Conservation (phyloP, 1,140 invertebrate genomes). For the Lithobius niger region DNA sequence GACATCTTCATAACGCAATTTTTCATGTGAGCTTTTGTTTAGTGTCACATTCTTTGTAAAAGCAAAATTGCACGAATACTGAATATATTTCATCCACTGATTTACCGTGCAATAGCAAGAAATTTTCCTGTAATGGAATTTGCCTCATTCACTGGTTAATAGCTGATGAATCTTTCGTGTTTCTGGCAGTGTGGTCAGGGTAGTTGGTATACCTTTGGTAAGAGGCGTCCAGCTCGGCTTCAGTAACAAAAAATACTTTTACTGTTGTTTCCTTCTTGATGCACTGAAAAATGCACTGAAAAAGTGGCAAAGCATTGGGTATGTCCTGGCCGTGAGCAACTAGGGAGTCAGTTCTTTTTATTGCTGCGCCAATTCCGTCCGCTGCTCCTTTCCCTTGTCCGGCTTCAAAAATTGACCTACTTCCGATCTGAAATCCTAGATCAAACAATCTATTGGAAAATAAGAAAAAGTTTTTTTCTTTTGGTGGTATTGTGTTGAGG, state of each 20-base stretch:
- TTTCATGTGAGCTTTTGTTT: background rate
- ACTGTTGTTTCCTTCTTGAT: background rate
- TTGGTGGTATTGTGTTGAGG: background rate
- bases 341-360: background rate
- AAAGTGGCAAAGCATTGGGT: background rate
- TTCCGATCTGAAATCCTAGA: background rate
- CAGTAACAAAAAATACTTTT: background rate
- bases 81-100: background rate
- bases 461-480: background rate
- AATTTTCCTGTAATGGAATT: background rate
- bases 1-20: background rate
- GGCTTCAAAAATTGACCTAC: background rate
- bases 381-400: background rate
- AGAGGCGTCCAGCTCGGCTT: background rate
- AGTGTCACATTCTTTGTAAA: background rate
- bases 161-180: background rate
- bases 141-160: background rate
- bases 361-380: background rate
- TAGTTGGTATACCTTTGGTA: background rate
- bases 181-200: background rate
- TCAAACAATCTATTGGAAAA: background rate
- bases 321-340: background rate
- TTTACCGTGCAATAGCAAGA: background rate
- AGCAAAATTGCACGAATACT: background rate
- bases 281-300: background rate